Evolutionary conservation across 2,113 vertebrate genomes (phyloP), one percentile per base, ranked within the genome.

Genomic region (Leuciscus idus): DNA sequence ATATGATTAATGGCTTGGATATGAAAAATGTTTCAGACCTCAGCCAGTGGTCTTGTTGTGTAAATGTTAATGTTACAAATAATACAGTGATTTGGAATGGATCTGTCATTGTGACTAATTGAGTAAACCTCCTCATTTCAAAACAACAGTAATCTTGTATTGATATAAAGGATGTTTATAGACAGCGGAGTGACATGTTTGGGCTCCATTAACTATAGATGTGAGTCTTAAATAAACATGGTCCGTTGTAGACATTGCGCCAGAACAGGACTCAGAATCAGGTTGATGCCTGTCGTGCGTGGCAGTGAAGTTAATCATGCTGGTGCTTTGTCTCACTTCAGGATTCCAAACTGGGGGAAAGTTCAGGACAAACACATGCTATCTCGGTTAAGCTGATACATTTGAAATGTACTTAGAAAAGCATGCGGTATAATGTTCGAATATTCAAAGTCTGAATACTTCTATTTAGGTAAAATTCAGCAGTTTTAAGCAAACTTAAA

Each of bases 291-390:
- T 77, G 61, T 39, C 33, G 83, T 43, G 30, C 21, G 61, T 81
- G 62, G 62, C 46, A 55, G 80, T 46, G 80, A 83, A 61, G 50
- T 87, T 86, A 77, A 84, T 87, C 62, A 75, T 55, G 46, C 39
- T 43, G 39, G 12, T 55, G 72, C 23, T 39, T 83, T 78, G 39
- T 66, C 79, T 81, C n/a, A 39, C 26, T 39, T 77, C 7, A 83
- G 17, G 64, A 76, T 83, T 68, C 13, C 81, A 70, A 39, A 61
- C 81, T 33, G 57, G 48, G 39, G 64, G 12, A 74, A 62, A 55
- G 66, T 28, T 73, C 74, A 72, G 46, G 26, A 79, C 17, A 17
- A 23, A 84, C 74, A 76, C 62, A 77, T 6, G 62, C 46, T 55
- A 52, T 82, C 28, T 70, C 30, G 28, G 48, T 70, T 70, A 70